These are phyloP conservation scores for Zaprionus camerounensis DNA, from an alignment of 1,140 invertebrate genomes.

Conservation along the genomic window DNA sequence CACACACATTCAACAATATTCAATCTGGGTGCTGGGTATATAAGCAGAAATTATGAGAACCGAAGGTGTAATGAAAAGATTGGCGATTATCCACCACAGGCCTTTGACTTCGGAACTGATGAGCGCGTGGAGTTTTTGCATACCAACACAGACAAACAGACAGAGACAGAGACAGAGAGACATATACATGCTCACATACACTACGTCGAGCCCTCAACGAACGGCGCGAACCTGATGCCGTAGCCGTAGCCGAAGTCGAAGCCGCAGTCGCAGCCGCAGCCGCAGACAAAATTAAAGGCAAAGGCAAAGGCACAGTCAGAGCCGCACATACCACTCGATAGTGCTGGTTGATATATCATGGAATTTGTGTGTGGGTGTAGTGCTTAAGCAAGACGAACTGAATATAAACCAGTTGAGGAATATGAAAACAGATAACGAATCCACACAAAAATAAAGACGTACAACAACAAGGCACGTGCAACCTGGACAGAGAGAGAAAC, in stretches of 20 bases:
- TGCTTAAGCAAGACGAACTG: constrained; percentile 57
- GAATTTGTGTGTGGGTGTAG: constrained; percentile 80
- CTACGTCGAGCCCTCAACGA: background rate
- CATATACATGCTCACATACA: constrained; percentile 19
- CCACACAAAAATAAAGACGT: constrained; percentile 72
- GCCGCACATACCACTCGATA: constrained; percentile 62
- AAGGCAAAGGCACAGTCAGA: constrained; percentile 13
- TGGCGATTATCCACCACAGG: constrained; percentile 30
- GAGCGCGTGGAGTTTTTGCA: constrained; percentile 58
- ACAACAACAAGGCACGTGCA: constrained; percentile 69
- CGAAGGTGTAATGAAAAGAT: constrained; percentile 64
- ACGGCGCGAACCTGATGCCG: constrained; percentile 17
- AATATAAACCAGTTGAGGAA: constrained; percentile 77
- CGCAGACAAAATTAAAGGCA: constrained; percentile 26
- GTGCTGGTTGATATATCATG: constrained; percentile 72
- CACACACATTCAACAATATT: background rate
- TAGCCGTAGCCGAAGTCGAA: background rate
- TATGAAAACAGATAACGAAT: constrained; percentile 79
- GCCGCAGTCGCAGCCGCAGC: background rate
- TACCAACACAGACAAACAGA: constrained; percentile 40
- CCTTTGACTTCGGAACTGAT: constrained; percentile 32
- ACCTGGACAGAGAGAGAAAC: constrained; percentile 14
- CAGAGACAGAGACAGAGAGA: background rate
- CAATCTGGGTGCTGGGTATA: background rate
- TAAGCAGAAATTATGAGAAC: constrained; percentile 61